Base-by-base conservation (phyloP, 2,113 vertebrate genomes). In the Caracal caracal region DNA sequence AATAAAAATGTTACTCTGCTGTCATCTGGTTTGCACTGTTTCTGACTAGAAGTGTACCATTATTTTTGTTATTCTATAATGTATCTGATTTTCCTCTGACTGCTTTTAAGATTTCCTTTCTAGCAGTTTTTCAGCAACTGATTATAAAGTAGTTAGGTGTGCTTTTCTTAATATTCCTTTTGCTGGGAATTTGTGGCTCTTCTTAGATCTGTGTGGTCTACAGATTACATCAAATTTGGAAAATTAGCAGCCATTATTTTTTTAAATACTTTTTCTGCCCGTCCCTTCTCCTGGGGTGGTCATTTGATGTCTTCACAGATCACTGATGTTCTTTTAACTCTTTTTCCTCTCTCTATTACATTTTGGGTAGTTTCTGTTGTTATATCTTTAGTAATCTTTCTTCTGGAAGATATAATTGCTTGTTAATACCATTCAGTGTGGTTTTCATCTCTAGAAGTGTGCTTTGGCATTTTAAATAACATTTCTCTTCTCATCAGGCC, bases 91-190 rank as follows among this genome's bases (percentile, higher is more conserved):
- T 80, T 84, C 65, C 16, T 68, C 5, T 70, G 19, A 5, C 49
- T 93, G 70, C 17, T 80, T 95, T 90, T 87, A 80, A 92, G 70
- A 80, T 37, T 59, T 83, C 4, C 26, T 81, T 79, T 56, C 43
- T 37, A 63, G 70, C 51, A 71, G 2, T 56, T 79, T 93, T 65
- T 17, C 24, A 91, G 47, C 24, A 88, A 20, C 11, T 88, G 24
- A 83, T 95, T 78, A 78, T 71, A 17, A 49, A 43, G 20, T 59
- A 9, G 43, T 19, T 88, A 66, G 24, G 40, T 86, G 6, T 94
- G 22, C 30, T 76, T 90, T 96, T 80, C 37, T 93, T 13, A 95
- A 81, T 68, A 40, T 47, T 88, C 43, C 3, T 84, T 83, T 11
- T 51, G 20, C n/a, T 71, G 84, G 47, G 65, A 75, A 70, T 75